phyloP scores from a whole-genome alignment of 2,797 vertebrate species.

The Malacoraja senta region DNA sequence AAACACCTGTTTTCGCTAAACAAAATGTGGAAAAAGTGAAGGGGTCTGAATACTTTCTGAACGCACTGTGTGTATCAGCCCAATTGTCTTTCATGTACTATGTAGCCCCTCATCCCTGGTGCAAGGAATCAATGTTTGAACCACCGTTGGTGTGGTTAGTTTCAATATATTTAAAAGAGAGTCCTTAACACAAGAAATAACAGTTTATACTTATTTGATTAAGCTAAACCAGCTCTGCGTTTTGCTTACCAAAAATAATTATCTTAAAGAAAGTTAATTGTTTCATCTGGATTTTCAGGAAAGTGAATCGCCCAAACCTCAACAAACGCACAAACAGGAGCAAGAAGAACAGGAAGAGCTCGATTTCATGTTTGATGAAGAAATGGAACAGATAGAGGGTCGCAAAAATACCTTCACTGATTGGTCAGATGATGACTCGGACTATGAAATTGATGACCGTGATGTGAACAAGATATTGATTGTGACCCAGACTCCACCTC shows the following conservation, averaged over 20 bases:
- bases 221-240: not conserved
- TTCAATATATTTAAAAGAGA: not conserved
- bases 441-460: constrained; percentile 83
- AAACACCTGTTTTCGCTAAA: no score
- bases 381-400: constrained; percentile 72
- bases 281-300: constrained; percentile 22
- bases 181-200: not conserved
- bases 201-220: not conserved
- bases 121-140: not conserved
- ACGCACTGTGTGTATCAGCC: not conserved
- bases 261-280: not conserved
- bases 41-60: no score
- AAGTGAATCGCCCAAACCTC: not conserved
- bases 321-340: constrained; percentile 43
- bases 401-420: constrained; percentile 74
- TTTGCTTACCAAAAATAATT: not conserved
- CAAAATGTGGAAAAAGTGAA: no score
- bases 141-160: not conserved
- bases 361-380: constrained; percentile 89
- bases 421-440: constrained; percentile 77
- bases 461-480: constrained; percentile 90
- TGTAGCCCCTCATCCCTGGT: not conserved
- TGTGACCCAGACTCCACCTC: constrained; percentile 81
- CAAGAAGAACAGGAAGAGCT: constrained; percentile 77
- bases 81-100: not conserved